Base-by-base conservation (phyloP, 2,113 vertebrate species). In the Eurystomus gularis region DNA sequence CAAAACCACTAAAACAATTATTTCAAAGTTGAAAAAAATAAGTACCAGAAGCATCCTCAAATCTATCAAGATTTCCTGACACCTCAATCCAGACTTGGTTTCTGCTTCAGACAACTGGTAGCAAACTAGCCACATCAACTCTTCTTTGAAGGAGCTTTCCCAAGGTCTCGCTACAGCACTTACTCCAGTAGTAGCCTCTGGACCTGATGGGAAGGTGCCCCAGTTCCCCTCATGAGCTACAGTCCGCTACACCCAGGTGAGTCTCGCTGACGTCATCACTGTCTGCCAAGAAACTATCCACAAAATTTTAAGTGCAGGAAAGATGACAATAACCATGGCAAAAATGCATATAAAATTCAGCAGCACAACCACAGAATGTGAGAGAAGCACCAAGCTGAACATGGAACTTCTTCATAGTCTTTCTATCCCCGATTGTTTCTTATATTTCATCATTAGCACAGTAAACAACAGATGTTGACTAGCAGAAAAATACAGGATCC, bases 381-480 rank as follows among this genome's bases (percentile, higher is more conserved):
- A 33, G 24, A 65, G 49, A 46, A 54, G 13, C 40, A 54, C 51
- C 4, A 19, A 61, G 46, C 1, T 3, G 1, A 69, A 52, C 18
- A 29, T 44, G 14, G 17, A 92, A 54, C 51, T 86, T 7, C 66
- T 69, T 71, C 7, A 2, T 5, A 8, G 33, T 55, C 25, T 54
- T 88, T 19, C 48, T 85, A 48, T 15, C 20, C 25, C 7, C 7
- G 3, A 37, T 0, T 78, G 25, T 10, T 79, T 75, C 65, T 26
- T 23, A 29, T 20, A 39, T 76, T 79, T 86, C 51, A 71, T 4
- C 8, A 78, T 60, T 46, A 91, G 37, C 19, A 66, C 42, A 55
- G 79, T 55, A 94, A 96, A 95, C 77, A 95, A 83, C 88, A 95
- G 93, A 95, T 92, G 72, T 44, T 60, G 52, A 81, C 39, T 25